Base-by-base conservation (phyloP, 2,888 invertebrate genomes). In the Itoplectis maculator region DNA sequence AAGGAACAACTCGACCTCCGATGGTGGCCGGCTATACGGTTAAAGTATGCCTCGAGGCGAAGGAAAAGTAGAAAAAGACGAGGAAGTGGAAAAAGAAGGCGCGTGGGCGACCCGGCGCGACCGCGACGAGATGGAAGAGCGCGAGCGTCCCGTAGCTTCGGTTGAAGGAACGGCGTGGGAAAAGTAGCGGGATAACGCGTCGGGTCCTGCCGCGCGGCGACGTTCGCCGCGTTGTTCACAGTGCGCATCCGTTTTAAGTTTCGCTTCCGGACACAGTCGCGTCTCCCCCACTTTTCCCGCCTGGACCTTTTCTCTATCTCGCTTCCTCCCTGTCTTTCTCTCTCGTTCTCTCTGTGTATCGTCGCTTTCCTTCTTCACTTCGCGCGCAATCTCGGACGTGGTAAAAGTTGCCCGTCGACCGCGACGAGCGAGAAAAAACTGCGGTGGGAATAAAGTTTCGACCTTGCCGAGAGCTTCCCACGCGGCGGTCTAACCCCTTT, bases 221-320 rank as follows among this genome's bases (percentile, higher is more conserved):
- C 76, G 77, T 82, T 74, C 42, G 51, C 72, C n/a, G 45, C 66
- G 35, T 63, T 68, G 77, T 72, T 78, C 74, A 69, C 65, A 74
- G 63, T 70, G 68, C 61, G 86, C 84, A 84, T 86, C 84, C 87
- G 85, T 86, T 87, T 85, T 66, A 85, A 87, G 86, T 87, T 87
- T 87, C 82, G 81, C 65, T 78, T 82, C 72, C 78, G 61, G 61
- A 45, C 77, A 61, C 59, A 54, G 69, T 47, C 56, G 70, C 78
- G 54, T 35, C 69, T 73, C 74, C 69, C 69, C 63, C 73, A 45
- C 40, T 54, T 37, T 18, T 11, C 29, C n/a, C n/a, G n/a, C 56
- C 13, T 56, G 29, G 23, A 56, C 56, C 35, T 29, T 56, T 23
- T 23, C 54, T 56, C 11, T 1, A 56, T n/a, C 13, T 5, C 56